phyloP scores from a whole-genome alignment of 1,140 invertebrate genomes.

The Apis mellifera region Amel_HAv3.1 CM009931.2:24501001-24501500 shows the following conservation, averaged over 20 bases:
- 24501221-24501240: too few relatives aligned
- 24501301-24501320: background rate
- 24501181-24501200: conserved; percentile 10
- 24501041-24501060: background rate
- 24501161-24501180: conserved; percentile 1
- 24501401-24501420: background rate
- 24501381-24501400: background rate
- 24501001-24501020: background rate
- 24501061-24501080: background rate
- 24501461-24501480: background rate
- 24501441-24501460: background rate
- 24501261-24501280: background rate
- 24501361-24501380: too few relatives aligned
- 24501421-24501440: background rate
- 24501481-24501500: background rate
- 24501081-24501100: too few relatives aligned
- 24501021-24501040: background rate
- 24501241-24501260: background rate
- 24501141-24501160: too few relatives aligned
- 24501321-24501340: background rate
- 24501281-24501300: background rate
- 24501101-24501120: background rate
- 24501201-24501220: background rate
- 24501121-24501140: too few relatives aligned
- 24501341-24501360: too few relatives aligned